Percentiles rank a stretch among this genome's conserved stretches.
phyloP scores from a whole-genome alignment of 2,797 vertebrate species.

The Cossypha dichroa region DNA sequence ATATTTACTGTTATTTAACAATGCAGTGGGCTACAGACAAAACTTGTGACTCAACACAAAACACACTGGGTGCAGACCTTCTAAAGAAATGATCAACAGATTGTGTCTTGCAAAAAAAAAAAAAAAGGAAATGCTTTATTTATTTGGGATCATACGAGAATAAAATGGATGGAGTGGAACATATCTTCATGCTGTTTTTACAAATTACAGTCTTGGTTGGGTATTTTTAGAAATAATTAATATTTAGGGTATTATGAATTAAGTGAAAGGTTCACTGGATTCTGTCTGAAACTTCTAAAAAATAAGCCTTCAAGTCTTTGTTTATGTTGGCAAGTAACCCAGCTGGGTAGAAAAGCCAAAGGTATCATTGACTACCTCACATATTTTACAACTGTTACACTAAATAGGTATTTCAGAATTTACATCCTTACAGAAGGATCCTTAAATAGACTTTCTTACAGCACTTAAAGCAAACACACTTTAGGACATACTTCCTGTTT shows the following conservation, averaged over 20 bases:
- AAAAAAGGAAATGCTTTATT: neutral
- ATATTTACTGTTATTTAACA: neutral
- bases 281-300: constrained; percentile 33
- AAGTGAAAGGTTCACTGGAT: constrained; percentile 33
- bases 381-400: constrained; percentile 50
- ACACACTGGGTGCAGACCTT: neutral
- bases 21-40: neutral
- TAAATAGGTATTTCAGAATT: constrained; percentile 45
- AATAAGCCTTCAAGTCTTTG: constrained; percentile 48
- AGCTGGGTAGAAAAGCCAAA: constrained; percentile 36
- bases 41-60: neutral
- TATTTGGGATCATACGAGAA: neutral
- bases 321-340: constrained; percentile 54
- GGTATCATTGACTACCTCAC: constrained; percentile 40
- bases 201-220: neutral
- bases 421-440: constrained; percentile 31
- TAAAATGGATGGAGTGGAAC: neutral
- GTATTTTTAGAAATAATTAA: constrained; percentile 30
- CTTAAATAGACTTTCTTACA: constrained; percentile 38
- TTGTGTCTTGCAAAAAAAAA: neutral
- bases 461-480: constrained; percentile 10
- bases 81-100: neutral
- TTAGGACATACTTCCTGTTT: constrained; percentile 25
- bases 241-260: constrained; percentile 6
- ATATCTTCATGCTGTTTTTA: neutral